Percentiles rank a stretch among this genome's conserved stretches.
Conservation (phyloP, 2,888 invertebrate genomes). For the Amphipyra tragopoginis region DNA sequence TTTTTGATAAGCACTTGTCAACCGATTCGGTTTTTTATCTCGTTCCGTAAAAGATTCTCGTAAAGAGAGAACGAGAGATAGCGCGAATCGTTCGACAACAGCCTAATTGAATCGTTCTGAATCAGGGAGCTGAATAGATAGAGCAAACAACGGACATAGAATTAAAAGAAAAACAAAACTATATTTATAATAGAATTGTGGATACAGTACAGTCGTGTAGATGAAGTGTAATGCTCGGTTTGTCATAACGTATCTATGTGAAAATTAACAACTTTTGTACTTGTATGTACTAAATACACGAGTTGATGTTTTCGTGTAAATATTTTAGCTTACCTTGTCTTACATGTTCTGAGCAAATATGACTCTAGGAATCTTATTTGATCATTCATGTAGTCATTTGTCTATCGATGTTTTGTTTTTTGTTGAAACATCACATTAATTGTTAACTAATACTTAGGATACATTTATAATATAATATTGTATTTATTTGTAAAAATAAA, state of each 20-base stretch:
- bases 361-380: too few relatives aligned
- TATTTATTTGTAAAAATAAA: constrained; percentile 5
- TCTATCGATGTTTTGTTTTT: constrained; percentile 7
- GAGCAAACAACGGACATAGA: not conserved
- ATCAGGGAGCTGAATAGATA: too few relatives aligned
- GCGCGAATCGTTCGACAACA: too few relatives aligned
- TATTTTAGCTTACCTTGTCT: constrained; percentile 26
- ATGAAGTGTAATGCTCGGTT: not conserved
- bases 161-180: not conserved
- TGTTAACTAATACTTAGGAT: constrained; percentile 21
- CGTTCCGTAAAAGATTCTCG: too few relatives aligned
- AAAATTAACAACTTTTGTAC: constrained; percentile 17
- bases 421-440: constrained; percentile 49
- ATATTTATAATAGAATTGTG: too few relatives aligned
- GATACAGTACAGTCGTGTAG: not conserved
- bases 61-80: too few relatives aligned
- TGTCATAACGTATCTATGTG: constrained; percentile 7
- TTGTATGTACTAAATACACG: not conserved
- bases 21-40: too few relatives aligned
- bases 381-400: too few relatives aligned
- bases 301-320: constrained; percentile 15
- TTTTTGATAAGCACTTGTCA: too few relatives aligned
- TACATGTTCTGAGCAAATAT: not conserved
- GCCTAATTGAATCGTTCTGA: too few relatives aligned
- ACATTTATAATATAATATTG: constrained; percentile 3